phyloP scores from a whole-genome alignment of 2,888 invertebrate genomes.

The Schizotus pectinicornis region DNA sequence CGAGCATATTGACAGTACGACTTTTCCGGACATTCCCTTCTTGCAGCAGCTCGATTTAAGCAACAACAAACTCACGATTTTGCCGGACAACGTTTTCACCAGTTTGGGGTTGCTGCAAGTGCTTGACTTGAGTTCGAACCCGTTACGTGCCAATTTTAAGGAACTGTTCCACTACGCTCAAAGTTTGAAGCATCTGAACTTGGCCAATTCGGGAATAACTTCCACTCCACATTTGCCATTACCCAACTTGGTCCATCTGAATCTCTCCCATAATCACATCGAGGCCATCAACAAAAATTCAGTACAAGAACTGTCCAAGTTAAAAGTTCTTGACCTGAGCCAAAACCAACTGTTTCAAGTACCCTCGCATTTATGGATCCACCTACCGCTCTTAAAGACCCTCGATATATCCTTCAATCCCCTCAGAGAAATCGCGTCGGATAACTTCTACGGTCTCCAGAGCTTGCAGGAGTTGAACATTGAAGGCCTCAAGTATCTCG shows the following conservation, averaged over 20 bases:
- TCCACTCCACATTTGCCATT: conserved; percentile 79
- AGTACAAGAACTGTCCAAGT: conserved; percentile 71
- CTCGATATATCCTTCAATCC: conserved; percentile 85
- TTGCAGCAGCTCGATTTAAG: conserved; percentile 79
- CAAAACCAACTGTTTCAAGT: conserved; percentile 78
- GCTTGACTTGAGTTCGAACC: conserved; percentile 81
- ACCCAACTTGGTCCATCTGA: conserved; percentile 78
- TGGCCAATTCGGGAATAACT: conserved; percentile 79
- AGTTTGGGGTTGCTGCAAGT: conserved; percentile 79
- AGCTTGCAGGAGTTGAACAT: conserved; percentile 78
- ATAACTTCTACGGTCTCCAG: conserved; percentile 73
- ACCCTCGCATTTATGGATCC: conserved; percentile 76
- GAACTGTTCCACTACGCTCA: conserved; percentile 88
- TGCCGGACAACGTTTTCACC: conserved; percentile 89
- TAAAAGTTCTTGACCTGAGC: conserved; percentile 77
- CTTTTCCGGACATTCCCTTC: conserved; percentile 83
- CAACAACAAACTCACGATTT: conserved; percentile 79
- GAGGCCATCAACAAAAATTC: conserved; percentile 73
- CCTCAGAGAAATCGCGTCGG: conserved; percentile 72
- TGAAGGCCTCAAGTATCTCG: conserved; percentile 74
- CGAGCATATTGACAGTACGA: conserved; percentile 86
- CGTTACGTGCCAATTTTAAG: conserved; percentile 83
- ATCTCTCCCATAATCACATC: conserved; percentile 80
- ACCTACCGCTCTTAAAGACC: conserved; percentile 73
- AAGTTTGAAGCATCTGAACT: conserved; percentile 76